Conservation (phyloP, 2,797 vertebrate species). For the Aselliscus stoliczkanus region DNA sequence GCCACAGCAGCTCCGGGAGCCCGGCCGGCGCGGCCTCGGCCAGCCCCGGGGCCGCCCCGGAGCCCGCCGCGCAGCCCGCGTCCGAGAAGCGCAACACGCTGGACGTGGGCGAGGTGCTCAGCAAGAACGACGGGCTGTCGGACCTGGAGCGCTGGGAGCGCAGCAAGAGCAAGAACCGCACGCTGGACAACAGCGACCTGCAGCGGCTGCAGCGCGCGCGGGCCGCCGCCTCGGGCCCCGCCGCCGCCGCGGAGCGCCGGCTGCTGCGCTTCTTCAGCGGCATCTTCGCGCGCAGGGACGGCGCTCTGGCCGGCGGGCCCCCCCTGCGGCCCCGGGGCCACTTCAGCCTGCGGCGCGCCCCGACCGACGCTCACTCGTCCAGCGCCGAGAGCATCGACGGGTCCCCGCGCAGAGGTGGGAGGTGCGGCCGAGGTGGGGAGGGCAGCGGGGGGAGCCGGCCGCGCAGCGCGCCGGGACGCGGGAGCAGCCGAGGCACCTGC, state of each 20-base stretch:
- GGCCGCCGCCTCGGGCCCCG: conserved; percentile 75
- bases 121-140: conserved; percentile 81
- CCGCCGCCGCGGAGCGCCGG: conserved; percentile 80
- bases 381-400: conserved; percentile 91
- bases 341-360: conserved; percentile 80
- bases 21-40: conserved; percentile 6
- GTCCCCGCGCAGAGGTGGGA: conserved; percentile 85
- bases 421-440: not conserved
- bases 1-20: conserved; percentile 90
- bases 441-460: fast-evolving
- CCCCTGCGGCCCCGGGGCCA: conserved; percentile 78
- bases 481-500: not conserved
- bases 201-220: conserved; percentile 83
- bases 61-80: not conserved
- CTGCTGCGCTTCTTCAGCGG: conserved; percentile 94
- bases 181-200: conserved; percentile 94
- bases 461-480: not conserved
- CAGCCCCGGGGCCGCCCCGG: not conserved
- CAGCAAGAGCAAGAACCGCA: conserved; percentile 89
- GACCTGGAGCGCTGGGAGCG: conserved; percentile 87
- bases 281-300: conserved; percentile 88
- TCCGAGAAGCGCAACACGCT: conserved; percentile 85
- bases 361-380: conserved; percentile 81
- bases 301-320: conserved; percentile 80
- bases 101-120: conserved; percentile 88